phyloP scores from a whole-genome alignment of 2,888 invertebrate genomes.

The Sepioteuthis lessoniana region DNA sequence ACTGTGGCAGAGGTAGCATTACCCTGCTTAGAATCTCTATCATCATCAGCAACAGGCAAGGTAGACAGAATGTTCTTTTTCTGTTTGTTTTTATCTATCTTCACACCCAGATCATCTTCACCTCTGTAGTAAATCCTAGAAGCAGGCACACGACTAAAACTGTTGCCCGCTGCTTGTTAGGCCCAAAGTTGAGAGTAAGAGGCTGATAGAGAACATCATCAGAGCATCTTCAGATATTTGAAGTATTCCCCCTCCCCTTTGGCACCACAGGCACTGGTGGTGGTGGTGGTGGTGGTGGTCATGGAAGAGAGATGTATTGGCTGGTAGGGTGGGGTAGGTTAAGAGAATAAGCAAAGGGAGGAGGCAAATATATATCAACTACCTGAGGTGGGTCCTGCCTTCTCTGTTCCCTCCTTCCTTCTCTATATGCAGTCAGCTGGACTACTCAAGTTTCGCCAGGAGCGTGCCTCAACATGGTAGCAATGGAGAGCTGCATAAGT shows the following conservation, averaged over 20 bases:
- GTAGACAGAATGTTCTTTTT: not conserved
- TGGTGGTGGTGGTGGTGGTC: not conserved
- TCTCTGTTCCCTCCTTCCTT: not conserved
- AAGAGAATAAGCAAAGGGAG: not conserved
- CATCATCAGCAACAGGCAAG: not conserved
- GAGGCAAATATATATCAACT: not conserved
- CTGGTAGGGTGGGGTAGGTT: not conserved
- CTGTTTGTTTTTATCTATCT: not conserved
- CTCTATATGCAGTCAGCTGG: not conserved
- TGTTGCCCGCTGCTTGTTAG: slow-evolving; percentile 34
- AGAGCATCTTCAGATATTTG: slow-evolving; percentile 33
- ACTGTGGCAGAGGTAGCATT: not conserved
- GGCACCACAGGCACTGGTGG: not conserved
- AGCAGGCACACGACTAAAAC: slow-evolving; percentile 21
- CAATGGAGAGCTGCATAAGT: not conserved
- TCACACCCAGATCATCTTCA: slow-evolving; percentile 42
- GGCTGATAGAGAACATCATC: not conserved
- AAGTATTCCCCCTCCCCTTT: slow-evolving; percentile 35
- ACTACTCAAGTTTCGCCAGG: slow-evolving; percentile 35
- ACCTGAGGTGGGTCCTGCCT: slow-evolving; percentile 23
- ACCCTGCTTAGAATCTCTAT: not conserved
- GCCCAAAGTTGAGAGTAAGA: not conserved
- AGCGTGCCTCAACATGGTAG: slow-evolving; percentile 47
- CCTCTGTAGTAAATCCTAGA: not conserved
- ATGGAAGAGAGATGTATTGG: not conserved